Conservation (phyloP, 2,113 vertebrate genomes). For the Tetraodon nigroviridis region DNA sequence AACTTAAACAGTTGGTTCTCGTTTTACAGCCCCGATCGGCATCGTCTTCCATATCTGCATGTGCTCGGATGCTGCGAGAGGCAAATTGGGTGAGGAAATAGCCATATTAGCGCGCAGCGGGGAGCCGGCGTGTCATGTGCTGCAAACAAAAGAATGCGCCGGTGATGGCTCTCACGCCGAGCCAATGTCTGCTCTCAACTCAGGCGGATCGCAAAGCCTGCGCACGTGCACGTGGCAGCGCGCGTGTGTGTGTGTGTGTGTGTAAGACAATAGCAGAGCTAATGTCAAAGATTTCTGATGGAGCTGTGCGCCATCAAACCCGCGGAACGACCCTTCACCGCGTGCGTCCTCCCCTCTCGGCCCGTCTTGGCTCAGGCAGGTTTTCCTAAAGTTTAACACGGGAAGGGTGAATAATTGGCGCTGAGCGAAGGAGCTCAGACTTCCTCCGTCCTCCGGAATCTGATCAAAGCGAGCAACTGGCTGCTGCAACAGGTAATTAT, state of each 20-base stretch:
- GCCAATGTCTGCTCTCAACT: conserved; percentile 63
- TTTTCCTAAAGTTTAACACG: too few relatives aligned
- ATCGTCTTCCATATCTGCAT: conserved; percentile 72
- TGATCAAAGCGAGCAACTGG: too few relatives aligned
- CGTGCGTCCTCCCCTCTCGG: too few relatives aligned
- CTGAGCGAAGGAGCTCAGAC: too few relatives aligned
- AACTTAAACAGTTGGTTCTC: conserved; percentile 57
- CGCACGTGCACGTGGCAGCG: conserved; percentile 27
- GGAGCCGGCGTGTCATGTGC: conserved; percentile 67
- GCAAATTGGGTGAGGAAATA: conserved; percentile 79
- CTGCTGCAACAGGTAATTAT: not conserved
- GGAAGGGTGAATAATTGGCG: too few relatives aligned
- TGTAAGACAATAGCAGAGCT: conserved; percentile 46
- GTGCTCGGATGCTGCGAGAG: conserved; percentile 71
- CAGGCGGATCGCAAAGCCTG: conserved; percentile 48
- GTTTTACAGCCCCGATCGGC: conserved; percentile 54
- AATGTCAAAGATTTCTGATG: conserved; percentile 52
- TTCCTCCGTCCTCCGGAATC: too few relatives aligned
- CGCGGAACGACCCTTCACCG: too few relatives aligned
- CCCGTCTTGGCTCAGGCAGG: too few relatives aligned
- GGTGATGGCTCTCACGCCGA: conserved; percentile 55
- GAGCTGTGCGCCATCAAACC: conserved; percentile 20
- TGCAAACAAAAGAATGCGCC: conserved; percentile 67
- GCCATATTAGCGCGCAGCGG: conserved; percentile 76
- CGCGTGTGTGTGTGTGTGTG: conserved; percentile 22